Evolutionary conservation across 2,888 invertebrate genomes (phyloP).

Genomic region (Athalia cordata): DNA sequence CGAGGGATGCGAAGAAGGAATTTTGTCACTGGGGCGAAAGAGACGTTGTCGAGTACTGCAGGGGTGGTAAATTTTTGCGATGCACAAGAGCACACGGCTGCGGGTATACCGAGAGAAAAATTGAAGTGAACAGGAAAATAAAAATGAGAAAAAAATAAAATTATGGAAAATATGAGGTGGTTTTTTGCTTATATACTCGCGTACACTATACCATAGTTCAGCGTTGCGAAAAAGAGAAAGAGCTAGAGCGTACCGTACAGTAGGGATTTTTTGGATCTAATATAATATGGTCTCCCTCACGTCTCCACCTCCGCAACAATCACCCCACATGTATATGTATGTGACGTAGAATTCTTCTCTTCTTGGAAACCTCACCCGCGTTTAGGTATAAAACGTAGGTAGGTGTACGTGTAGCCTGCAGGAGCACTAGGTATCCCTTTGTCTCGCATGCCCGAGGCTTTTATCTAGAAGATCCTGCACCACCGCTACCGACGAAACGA

Average conservation of each 20-base stretch:
- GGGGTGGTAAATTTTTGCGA: conserved; percentile 7
- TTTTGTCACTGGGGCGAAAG: neutral
- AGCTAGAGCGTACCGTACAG: neutral
- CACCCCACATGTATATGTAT: neutral
- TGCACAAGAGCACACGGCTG: neutral
- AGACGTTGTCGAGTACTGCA: neutral
- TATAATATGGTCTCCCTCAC: conserved; percentile 17
- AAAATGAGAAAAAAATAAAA: neutral
- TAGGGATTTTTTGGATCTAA: conserved; percentile 33
- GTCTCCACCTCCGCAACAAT: neutral
- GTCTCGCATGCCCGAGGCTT: conserved; percentile 44
- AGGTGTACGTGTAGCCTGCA: conserved; percentile 19
- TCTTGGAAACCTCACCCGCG: too few relatives aligned
- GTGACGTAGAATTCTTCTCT: too few relatives aligned
- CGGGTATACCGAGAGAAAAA: neutral
- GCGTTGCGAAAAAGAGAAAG: neutral
- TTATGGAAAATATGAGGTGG: conserved; percentile 30
- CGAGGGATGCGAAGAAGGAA: neutral
- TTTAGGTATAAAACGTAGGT: neutral
- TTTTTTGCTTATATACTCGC: neutral
- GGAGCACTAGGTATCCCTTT: conserved; percentile 46
- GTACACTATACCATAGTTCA: conserved; percentile 26
- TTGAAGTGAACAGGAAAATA: too few relatives aligned
- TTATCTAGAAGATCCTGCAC: conserved; percentile 42
- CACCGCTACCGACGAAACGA: too few relatives aligned